phyloP scores from a whole-genome alignment of 2,888 invertebrate genomes.

The Megalurothrips usitatus region DNA sequence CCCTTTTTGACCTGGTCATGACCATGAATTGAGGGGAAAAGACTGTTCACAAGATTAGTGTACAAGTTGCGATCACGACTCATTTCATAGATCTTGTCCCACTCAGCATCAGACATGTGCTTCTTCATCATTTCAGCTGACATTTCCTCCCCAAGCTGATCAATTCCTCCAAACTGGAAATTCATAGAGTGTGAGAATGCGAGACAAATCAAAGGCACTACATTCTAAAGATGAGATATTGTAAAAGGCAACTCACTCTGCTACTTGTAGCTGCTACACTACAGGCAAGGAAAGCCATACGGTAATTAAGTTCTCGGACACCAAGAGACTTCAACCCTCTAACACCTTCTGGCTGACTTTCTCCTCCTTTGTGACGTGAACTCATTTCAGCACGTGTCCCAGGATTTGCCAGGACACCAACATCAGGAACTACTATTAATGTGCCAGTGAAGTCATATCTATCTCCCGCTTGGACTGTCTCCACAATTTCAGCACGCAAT shows the following conservation, averaged over 20 bases:
- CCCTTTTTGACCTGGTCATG: conserved; percentile 90
- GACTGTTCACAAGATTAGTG: conserved; percentile 79
- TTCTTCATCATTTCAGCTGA: conserved; percentile 88
- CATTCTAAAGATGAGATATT: conserved; percentile 27
- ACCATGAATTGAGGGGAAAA: conserved; percentile 96
- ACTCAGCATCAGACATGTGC: conserved; percentile 90
- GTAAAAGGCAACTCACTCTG: conserved; percentile 49
- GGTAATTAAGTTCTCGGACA: conserved; percentile 78
- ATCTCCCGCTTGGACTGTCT: conserved; percentile 85
- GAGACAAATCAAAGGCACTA: conserved; percentile 31
- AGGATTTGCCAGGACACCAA: conserved; percentile 77
- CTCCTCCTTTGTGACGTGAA: conserved; percentile 66
- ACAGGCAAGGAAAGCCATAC: conserved; percentile 91
- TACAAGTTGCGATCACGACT: conserved; percentile 89
- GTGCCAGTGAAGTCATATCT: conserved; percentile 91
- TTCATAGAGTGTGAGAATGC: background rate
- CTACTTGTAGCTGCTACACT: conserved; percentile 83
- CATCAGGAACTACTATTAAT: conserved; percentile 95
- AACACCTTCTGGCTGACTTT: conserved; percentile 77
- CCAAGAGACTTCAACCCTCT: conserved; percentile 82
- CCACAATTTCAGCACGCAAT: conserved; percentile 91
- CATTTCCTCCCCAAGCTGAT: conserved; percentile 78
- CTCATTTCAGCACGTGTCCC: conserved; percentile 81
- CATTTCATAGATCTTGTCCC: conserved; percentile 96
- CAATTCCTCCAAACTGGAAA: conserved; percentile 72